Percentiles rank a stretch among this genome's conserved stretches.
Conservation (phyloP, 2,888 invertebrate species). For the Cryptocephalus primarius region DNA sequence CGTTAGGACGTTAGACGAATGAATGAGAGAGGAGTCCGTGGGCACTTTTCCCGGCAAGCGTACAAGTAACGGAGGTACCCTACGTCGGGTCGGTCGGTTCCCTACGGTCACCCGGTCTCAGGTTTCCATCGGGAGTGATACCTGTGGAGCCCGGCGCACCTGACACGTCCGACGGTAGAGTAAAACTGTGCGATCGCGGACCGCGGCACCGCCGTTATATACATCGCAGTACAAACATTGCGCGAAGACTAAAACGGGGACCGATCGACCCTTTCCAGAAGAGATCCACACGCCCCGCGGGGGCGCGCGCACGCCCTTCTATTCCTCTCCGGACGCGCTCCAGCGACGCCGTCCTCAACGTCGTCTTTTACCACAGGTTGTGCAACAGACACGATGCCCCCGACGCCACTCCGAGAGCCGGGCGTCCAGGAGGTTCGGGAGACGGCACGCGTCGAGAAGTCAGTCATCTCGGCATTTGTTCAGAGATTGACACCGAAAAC, state of each 20-base stretch:
- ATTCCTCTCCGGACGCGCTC: conserved; percentile 9
- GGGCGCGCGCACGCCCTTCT: conserved; percentile 24
- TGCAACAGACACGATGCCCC: conserved; percentile 10
- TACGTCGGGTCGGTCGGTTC: no score
- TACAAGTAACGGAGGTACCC: no score
- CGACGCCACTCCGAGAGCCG: background rate
- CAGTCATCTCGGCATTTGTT: conserved; percentile 5
- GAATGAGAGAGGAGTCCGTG: no score
- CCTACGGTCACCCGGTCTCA: background rate
- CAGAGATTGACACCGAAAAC: no score
- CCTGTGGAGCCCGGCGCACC: conserved; percentile 22
- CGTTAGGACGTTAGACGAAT: background rate
- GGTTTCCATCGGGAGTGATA: conserved; percentile 10
- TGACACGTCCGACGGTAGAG: background rate
- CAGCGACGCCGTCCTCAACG: background rate
- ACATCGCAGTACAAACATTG: conserved; percentile 31
- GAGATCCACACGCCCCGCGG: conserved; percentile 27
- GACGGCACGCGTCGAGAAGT: conserved; percentile 13
- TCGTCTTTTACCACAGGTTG: conserved; percentile 34
- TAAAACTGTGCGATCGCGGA: background rate
- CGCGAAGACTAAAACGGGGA: conserved; percentile 31
- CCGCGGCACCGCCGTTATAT: conserved; percentile 1
- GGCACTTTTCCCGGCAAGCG: no score
- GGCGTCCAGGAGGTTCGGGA: conserved; percentile 8
- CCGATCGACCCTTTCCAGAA: conserved; percentile 30